Percentiles rank a stretch among this genome's conserved stretches.
phyloP scores from a whole-genome alignment of 2,888 invertebrate genomes.

The Schizaphis graminum region DNA sequence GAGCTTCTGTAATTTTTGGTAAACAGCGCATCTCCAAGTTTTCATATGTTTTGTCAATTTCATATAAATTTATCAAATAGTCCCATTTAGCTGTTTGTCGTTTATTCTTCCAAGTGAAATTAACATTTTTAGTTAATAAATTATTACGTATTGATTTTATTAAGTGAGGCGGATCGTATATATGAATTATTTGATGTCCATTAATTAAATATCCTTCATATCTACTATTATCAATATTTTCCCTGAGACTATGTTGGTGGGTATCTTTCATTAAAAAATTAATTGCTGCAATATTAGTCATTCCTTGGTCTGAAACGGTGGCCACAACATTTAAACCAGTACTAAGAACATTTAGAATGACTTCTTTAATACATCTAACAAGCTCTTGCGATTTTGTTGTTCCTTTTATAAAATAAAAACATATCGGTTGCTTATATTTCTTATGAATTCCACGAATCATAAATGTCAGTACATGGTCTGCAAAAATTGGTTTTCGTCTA shows the following conservation, averaged over 20 bases:
- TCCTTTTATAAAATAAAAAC: conserved; percentile 12
- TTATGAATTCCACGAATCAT: background rate
- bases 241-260: background rate
- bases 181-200: too few species aligned
- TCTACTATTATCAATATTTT: background rate
- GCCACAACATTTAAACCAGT: too few species aligned
- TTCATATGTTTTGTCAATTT: background rate
- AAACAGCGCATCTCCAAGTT: background rate
- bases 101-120: background rate
- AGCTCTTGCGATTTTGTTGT: background rate
- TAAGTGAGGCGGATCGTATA: background rate
- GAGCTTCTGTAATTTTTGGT: background rate
- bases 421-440: conserved; percentile 1
- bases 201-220: conserved; percentile 8
- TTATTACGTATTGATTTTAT: background rate
- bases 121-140: conserved; percentile 9
- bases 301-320: too few species aligned
- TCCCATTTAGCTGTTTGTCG: background rate
- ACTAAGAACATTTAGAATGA: background rate
- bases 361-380: background rate
- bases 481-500: background rate
- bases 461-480: background rate
- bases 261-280: background rate
- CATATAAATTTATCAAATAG: background rate
- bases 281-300: background rate